A percentile compares a stretch with the other conserved stretches of the same genome.
Evolutionary conservation across 2,113 vertebrate species (phyloP).

Genomic region (human): DNA sequence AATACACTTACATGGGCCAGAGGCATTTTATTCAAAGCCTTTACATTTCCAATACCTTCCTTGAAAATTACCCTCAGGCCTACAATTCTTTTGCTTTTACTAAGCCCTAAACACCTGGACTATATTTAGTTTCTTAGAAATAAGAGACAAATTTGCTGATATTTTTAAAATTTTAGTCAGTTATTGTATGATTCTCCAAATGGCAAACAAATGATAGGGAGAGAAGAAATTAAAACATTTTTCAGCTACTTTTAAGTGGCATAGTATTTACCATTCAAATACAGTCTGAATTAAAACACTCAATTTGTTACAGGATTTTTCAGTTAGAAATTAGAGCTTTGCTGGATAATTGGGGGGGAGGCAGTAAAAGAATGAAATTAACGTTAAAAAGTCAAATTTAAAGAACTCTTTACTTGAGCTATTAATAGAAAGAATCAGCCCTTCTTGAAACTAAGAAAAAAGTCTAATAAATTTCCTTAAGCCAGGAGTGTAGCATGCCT

Average conservation of each 20-base stretch:
- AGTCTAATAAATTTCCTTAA: conserved; percentile 46
- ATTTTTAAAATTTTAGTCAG: not conserved
- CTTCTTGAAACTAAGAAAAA: conserved; percentile 50
- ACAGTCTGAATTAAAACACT: conserved; percentile 53
- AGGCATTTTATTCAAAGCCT: conserved; percentile 59
- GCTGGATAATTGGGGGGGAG: conserved; percentile 29
- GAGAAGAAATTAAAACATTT: conserved; percentile 25
- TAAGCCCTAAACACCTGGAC: conserved; percentile 52
- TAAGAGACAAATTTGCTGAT: conserved; percentile 41
- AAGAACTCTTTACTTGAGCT: conserved; percentile 65
- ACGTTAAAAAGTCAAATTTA: conserved; percentile 57
- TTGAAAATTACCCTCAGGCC: conserved; percentile 57
- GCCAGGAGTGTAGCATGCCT: not conserved
- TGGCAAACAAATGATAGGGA: conserved; percentile 54
- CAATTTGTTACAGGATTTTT: conserved; percentile 56
- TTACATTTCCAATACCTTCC: conserved; percentile 55
- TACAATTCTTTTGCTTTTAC: conserved; percentile 61
- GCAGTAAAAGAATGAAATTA: conserved; percentile 51
- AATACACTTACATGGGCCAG: conserved; percentile 47
- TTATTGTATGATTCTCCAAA: conserved; percentile 63
- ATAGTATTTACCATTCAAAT: conserved; percentile 45
- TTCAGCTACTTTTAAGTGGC: not conserved
- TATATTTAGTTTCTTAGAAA: conserved; percentile 71
- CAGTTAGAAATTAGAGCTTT: conserved; percentile 58
- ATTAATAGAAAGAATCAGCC: conserved; percentile 69